Conservation (phyloP, 2,888 invertebrate species). For the Orthosia cruda region DNA sequence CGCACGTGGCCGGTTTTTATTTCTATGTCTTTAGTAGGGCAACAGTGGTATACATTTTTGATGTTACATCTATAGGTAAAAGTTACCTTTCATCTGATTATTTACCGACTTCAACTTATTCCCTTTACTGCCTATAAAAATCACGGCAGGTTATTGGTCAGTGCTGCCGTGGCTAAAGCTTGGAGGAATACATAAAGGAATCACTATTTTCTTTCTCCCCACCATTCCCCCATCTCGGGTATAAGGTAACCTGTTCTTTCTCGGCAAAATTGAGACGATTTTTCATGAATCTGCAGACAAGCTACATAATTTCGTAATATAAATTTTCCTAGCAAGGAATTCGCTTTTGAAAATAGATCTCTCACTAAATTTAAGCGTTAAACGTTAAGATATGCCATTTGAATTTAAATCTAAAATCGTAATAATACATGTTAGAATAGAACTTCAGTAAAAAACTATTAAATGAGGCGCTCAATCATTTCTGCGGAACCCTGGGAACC, state of each 20-base stretch:
- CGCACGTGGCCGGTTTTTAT: too few relatives aligned
- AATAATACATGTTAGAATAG: constrained; percentile 9
- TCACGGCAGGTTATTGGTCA: neutral
- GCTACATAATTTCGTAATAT: constrained; percentile 44
- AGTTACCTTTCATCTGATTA: neutral
- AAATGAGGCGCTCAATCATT: constrained; percentile 69
- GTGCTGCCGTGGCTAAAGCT: neutral
- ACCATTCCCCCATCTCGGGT: constrained; percentile 27
- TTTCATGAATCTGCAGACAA: constrained; percentile 49
- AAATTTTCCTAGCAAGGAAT: constrained; percentile 27
- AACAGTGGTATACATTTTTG: too few relatives aligned
- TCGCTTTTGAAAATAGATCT: constrained; percentile 16
- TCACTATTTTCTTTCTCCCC: constrained; percentile 17
- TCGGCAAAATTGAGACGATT: constrained; percentile 47
- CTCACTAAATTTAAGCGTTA: neutral
- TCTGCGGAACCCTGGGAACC: constrained; percentile 77
- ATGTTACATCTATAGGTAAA: neutral
- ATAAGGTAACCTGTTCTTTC: constrained; percentile 57
- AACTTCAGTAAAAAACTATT: constrained; percentile 40
- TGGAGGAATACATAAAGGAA: constrained; percentile 25
- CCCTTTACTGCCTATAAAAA: neutral
- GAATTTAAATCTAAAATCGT: neutral
- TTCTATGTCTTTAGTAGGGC: too few relatives aligned
- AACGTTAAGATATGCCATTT: neutral
- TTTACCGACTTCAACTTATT: neutral